Evolutionary conservation across 2,888 invertebrate genomes (phyloP), one percentile per base, ranked within the genome.

Genomic region (Pecten maximus): DNA sequence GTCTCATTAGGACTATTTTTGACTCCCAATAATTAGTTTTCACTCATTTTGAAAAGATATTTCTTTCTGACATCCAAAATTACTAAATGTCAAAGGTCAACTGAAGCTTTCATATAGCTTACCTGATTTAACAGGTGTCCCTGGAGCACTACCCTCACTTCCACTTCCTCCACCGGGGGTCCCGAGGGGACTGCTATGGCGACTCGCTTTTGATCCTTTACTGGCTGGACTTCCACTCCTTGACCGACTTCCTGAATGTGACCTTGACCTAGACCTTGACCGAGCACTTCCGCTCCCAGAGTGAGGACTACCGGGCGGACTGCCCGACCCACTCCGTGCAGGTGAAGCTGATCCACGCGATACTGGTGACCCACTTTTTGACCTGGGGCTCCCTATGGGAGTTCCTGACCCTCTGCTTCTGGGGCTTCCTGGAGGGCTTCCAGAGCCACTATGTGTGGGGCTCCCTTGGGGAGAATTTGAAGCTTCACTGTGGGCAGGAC

Each of bases 271-370:
- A 88, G 92, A 93, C 15, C 92, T 89, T n/a, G 88, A 91, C 28
- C 93, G 94, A 60, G 91, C 92, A 16, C 92, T 92, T 15, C 93
- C 91, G 35, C 92, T 93, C 40, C 93, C 89, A 23, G 88, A 54
- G 54, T 54, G 54, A 23, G 54, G 54, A 54, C 54, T 89, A 23
- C 92, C 88, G 10, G 88, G 89, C 50, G 93, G 93, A 88, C 93
- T 93, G 6, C 88, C 93, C 87, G 94, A 93, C 19, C 92, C 91
- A 90, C 94, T 93, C 23, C 93, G 92, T 74, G 88, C 91, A 44
- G 93, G 92, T 6, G 92, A 91, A 4, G 90, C 92, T 35, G 92
- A 93, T 74, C 92, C 91, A 19, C 90, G 91, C 12, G 92, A 90
- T 44, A 89, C 88, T 40, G 60, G 89, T 40, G 91, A 91, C 8